These are phyloP conservation scores for Crossocerus cetratus DNA, from an alignment of 2,888 invertebrate species.

Conservation along the genomic window DNA sequence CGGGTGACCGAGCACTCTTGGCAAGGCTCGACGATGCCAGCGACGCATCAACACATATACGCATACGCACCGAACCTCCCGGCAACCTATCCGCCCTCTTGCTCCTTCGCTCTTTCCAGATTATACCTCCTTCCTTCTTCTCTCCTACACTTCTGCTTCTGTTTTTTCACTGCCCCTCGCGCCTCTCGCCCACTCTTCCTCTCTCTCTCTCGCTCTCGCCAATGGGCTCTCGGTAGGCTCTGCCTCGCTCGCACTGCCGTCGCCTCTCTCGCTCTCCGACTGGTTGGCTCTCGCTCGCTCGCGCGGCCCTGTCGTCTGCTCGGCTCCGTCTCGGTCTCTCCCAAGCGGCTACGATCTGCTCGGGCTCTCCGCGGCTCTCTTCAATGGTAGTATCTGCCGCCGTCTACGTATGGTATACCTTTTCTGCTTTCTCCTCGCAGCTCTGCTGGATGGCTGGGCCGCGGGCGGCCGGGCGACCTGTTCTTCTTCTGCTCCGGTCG, in stretches of 20 bases:
- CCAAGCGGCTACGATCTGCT: no score
- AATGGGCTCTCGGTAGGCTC: neutral
- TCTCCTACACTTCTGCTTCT: constrained; percentile 6
- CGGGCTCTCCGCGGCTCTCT: no score
- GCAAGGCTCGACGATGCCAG: constrained; percentile 67
- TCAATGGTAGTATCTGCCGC: no score
- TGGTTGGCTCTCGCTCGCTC: no score
- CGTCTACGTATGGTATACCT: neutral
- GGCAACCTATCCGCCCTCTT: constrained; percentile 36
- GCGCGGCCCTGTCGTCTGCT: no score
- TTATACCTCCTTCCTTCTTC: constrained; percentile 17
- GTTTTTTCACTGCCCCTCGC: constrained; percentile 6
- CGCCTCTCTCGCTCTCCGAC: constrained; percentile 6
- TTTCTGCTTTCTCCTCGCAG: constrained; percentile 1
- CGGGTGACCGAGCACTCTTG: constrained; percentile 60
- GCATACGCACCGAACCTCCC: constrained; percentile 51
- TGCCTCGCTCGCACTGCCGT: no score
- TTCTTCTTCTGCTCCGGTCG: no score
- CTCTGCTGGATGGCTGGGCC: no score
- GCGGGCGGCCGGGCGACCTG: no score
- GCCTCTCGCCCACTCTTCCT: neutral
- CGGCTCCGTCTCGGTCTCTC: no score
- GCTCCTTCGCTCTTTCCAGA: constrained; percentile 6
- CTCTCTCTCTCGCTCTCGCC: neutral
- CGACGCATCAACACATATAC: constrained; percentile 63